These are phyloP conservation scores for Porites cylindrica DNA, from an alignment of 92 coral and sea anemone species.

Conservation along the genomic window DNA sequence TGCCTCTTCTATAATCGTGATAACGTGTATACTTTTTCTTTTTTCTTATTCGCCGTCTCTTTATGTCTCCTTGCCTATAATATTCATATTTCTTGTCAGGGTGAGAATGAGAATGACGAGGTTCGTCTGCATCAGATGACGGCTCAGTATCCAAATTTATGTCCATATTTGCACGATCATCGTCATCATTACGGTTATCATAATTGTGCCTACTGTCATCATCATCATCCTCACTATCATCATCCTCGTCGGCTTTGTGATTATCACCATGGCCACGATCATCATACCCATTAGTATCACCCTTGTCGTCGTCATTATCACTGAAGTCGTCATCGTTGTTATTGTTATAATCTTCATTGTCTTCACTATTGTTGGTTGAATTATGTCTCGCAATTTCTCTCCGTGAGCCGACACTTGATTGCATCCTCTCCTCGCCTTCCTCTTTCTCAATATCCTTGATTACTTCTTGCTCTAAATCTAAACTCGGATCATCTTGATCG, in stretches of 20 bases:
- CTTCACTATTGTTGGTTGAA: background rate
- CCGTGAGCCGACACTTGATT: conserved; percentile 33
- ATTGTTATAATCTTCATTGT: background rate
- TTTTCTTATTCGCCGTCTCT: background rate
- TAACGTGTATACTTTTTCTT: background rate
- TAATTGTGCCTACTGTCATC: background rate
- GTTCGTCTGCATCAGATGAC: conserved; percentile 25
- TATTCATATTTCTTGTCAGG: background rate
- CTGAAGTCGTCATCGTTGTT: background rate
- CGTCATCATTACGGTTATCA: background rate
- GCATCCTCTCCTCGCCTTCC: conserved; percentile 32
- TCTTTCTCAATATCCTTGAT: conserved; percentile 11
- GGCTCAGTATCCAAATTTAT: conserved; percentile 16
- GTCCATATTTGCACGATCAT: background rate
- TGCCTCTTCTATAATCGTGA: background rate
- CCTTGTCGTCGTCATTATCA: background rate
- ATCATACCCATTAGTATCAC: background rate
- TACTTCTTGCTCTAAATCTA: background rate
- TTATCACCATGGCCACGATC: background rate
- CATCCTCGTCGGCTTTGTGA: background rate
- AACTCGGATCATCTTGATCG: background rate
- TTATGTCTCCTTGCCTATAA: background rate
- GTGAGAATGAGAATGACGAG: conserved; percentile 26
- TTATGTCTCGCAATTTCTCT: background rate
- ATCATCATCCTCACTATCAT: background rate